phyloP scores from a whole-genome alignment of 2,888 invertebrate genomes.

The Harpagoxenus sublaevis region DNA sequence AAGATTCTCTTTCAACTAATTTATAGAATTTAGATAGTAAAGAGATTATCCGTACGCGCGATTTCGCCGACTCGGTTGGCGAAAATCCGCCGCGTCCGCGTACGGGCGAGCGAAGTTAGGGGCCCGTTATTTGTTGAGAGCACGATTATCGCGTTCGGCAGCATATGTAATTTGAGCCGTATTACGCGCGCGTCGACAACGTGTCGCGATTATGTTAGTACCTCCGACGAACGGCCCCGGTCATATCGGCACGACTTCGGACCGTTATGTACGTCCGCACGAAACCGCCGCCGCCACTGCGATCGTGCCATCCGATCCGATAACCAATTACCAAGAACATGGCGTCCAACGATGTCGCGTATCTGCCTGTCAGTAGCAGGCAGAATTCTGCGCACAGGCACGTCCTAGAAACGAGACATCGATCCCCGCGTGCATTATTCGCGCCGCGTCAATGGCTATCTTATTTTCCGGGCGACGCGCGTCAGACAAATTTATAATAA shows the following conservation, averaged over 20 bases:
- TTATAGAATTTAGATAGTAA: background rate
- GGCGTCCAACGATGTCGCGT: constrained; percentile 77
- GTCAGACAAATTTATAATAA: constrained; percentile 58
- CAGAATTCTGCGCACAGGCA: constrained; percentile 43
- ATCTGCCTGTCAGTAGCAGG: constrained; percentile 42
- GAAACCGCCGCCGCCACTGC: constrained; percentile 49
- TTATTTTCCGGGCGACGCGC: constrained; percentile 57
- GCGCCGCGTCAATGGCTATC: constrained; percentile 22
- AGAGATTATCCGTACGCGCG: background rate
- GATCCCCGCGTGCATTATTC: constrained; percentile 31
- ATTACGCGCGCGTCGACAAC: constrained; percentile 78
- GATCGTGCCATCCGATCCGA: constrained; percentile 80
- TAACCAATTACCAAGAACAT: constrained; percentile 83
- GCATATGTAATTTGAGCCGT: constrained; percentile 79
- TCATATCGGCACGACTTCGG: constrained; percentile 57
- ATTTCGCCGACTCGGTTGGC: background rate
- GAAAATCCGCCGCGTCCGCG: background rate
- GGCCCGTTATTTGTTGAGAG: constrained; percentile 78
- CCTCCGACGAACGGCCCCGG: constrained; percentile 52
- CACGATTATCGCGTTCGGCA: constrained; percentile 78
- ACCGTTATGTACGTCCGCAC: constrained; percentile 48
- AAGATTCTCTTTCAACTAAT: background rate
- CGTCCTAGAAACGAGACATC: constrained; percentile 54
- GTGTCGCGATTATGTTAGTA: constrained; percentile 81
- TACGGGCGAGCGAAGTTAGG: constrained; percentile 50